Conservation (phyloP, 2,888 invertebrate genomes). For the Lasioglossum pauxillum region DNA sequence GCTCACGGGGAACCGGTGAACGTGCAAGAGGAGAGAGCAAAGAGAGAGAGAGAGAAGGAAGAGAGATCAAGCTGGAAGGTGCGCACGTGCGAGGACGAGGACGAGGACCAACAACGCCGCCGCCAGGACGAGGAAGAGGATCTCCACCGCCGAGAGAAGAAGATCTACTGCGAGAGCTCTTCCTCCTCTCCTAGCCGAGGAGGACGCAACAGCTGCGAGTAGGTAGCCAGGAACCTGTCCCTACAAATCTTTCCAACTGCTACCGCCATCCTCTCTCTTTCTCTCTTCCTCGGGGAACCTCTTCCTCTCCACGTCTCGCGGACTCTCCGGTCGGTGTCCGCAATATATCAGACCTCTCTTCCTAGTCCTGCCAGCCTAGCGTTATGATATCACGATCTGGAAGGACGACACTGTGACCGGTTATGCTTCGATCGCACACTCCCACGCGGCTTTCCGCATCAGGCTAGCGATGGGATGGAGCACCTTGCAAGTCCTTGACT, state of each 20-base stretch:
- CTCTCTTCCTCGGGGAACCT: neutral
- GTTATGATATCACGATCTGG: slow-evolving; percentile 42
- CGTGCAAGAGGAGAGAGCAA: slow-evolving; percentile 18
- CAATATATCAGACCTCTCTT: slow-evolving; percentile 52
- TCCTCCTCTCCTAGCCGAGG: slow-evolving; percentile 57
- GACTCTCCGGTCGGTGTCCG: slow-evolving; percentile 29
- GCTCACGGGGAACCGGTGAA: slow-evolving; percentile 24
- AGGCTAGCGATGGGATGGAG: neutral
- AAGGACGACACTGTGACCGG: slow-evolving; percentile 19
- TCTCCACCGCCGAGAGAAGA: slow-evolving; percentile 28
- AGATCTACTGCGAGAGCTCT: slow-evolving; percentile 66
- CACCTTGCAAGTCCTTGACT: neutral
- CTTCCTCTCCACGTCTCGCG: slow-evolving; percentile 7
- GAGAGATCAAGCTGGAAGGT: slow-evolving; percentile 23
- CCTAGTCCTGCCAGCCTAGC: slow-evolving; percentile 34
- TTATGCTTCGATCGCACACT: slow-evolving; percentile 5
- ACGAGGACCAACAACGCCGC: neutral
- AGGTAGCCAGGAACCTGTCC: slow-evolving; percentile 77
- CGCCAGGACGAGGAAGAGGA: slow-evolving; percentile 25
- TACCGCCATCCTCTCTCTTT: slow-evolving; percentile 49
- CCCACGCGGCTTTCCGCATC: slow-evolving; percentile 10
- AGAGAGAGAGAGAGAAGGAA: neutral
- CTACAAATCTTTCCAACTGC: slow-evolving; percentile 79
- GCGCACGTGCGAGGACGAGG: slow-evolving; percentile 26
- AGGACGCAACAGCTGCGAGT: slow-evolving; percentile 69